Percentiles rank a stretch among this genome's conserved stretches.
phyloP scores from a whole-genome alignment of 2,888 invertebrate species.

The Dolomedes plantarius region DNA sequence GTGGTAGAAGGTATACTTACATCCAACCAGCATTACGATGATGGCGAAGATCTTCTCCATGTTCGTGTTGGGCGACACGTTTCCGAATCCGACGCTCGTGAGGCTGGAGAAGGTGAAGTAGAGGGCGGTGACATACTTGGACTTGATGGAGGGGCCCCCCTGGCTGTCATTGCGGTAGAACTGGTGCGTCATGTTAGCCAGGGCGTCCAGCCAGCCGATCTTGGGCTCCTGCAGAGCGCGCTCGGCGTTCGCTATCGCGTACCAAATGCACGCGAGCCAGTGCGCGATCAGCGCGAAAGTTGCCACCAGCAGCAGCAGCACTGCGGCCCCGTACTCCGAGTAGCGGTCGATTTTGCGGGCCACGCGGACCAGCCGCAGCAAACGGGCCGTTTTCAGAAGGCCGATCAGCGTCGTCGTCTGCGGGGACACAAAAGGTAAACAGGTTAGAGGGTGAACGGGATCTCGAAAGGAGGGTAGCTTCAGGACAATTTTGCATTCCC shows the following conservation, averaged over 20 bases:
- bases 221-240: constrained; percentile 85
- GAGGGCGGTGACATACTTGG: constrained; percentile 95
- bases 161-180: constrained; percentile 83
- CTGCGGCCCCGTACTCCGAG: constrained; percentile 99
- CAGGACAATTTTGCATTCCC: no score
- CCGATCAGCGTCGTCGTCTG: constrained; percentile 92
- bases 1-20: constrained; percentile 82
- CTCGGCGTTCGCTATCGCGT: constrained; percentile 97
- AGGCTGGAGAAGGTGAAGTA: constrained; percentile 99
- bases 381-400: constrained; percentile 95
- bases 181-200: constrained; percentile 94
- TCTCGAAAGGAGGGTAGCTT: no score
- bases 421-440: no score
- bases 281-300: constrained; percentile 98
- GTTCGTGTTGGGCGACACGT: constrained; percentile 97
- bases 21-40: constrained; percentile 98
- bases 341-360: constrained; percentile 98
- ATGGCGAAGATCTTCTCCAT: constrained; percentile 98
- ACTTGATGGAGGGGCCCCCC: constrained; percentile 84
- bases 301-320: constrained; percentile 95
- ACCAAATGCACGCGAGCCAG: constrained; percentile 99
- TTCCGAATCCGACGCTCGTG: constrained; percentile 97
- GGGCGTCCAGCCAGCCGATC: constrained; percentile 96
- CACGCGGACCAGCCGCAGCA: constrained; percentile 95
- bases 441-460: no score